Conservation (phyloP, 1,140 invertebrate species). For the Plutomurus gul region DNA sequence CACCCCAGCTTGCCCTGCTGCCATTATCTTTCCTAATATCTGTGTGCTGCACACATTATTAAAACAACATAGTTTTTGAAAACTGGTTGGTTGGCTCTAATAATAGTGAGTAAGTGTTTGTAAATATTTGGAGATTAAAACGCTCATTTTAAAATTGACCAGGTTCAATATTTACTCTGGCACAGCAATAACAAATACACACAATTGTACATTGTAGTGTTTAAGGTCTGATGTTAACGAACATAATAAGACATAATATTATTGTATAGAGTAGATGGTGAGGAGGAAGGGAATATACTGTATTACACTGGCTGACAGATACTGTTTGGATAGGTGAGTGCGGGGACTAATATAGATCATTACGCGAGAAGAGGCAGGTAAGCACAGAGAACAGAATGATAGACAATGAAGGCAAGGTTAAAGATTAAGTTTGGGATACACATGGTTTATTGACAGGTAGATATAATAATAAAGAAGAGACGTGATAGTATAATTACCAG, state of each 20-base stretch:
- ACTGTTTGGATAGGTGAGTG: no score
- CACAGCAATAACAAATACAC: neutral
- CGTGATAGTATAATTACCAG: neutral
- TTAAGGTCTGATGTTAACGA: no score
- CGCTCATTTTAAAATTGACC: constrained; percentile 13
- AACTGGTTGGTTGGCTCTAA: neutral
- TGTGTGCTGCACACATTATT: no score
- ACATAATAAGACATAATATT: no score
- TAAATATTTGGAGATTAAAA: constrained; percentile 23
- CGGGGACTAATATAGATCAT: constrained; percentile 27
- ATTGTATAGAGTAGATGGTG: no score
- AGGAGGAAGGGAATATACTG: no score
- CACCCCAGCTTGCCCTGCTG: no score
- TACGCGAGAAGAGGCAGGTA: neutral
- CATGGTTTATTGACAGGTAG: constrained; percentile 12
- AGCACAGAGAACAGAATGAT: neutral
- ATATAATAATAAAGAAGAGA: constrained; percentile 20
- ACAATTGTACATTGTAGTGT: neutral
- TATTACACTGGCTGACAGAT: no score
- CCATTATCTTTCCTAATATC: no score
- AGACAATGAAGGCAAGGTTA: neutral
- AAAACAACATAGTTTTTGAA: neutral
- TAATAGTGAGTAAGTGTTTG: constrained; percentile 2
- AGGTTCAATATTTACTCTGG: neutral
- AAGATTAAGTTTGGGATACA: neutral